These are phyloP conservation scores for Phenganax stokvisi DNA, from an alignment of 92 coral and sea anemone genomes.

Conservation along the genomic window DNA sequence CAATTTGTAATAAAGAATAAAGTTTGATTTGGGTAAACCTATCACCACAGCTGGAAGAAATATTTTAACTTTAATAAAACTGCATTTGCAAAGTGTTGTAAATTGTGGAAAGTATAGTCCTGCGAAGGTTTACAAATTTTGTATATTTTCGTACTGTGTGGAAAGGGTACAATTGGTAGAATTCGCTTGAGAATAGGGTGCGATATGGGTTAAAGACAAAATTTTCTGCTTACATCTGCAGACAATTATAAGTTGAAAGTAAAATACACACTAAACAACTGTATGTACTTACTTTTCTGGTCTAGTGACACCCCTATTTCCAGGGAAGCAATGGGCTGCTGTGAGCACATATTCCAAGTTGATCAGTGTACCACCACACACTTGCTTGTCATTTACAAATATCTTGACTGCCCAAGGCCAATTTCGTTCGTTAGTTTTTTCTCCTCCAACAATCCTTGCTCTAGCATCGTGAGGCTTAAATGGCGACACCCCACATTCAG, in stretches of 20 bases:
- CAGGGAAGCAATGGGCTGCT: background rate
- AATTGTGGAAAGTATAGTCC: too few species aligned
- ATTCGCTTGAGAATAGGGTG: too few species aligned
- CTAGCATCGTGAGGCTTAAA: conserved; percentile 4
- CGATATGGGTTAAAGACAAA: too few species aligned
- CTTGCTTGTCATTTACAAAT: background rate
- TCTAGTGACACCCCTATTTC: background rate
- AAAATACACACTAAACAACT: too few species aligned
- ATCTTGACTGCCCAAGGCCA: conserved; percentile 22
- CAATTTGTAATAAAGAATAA: background rate
- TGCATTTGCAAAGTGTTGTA: too few species aligned
- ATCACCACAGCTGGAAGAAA: too few species aligned
- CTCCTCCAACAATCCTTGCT: conserved; percentile 18
- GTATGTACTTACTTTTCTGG: too few species aligned
- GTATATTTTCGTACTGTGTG: background rate
- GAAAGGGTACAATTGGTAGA: too few species aligned
- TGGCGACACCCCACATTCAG: conserved; percentile 11
- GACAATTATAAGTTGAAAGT: too few species aligned
- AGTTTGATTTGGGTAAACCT: background rate
- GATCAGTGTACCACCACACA: background rate
- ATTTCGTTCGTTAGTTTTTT: background rate
- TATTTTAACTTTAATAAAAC: too few species aligned
- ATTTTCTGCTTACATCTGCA: too few species aligned
- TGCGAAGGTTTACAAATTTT: too few species aligned
- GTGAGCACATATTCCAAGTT: background rate